Percentiles rank a stretch among this genome's conserved stretches.
phyloP scores from a whole-genome alignment of 2,797 vertebrate species.

The Nyctibius grandis region DNA sequence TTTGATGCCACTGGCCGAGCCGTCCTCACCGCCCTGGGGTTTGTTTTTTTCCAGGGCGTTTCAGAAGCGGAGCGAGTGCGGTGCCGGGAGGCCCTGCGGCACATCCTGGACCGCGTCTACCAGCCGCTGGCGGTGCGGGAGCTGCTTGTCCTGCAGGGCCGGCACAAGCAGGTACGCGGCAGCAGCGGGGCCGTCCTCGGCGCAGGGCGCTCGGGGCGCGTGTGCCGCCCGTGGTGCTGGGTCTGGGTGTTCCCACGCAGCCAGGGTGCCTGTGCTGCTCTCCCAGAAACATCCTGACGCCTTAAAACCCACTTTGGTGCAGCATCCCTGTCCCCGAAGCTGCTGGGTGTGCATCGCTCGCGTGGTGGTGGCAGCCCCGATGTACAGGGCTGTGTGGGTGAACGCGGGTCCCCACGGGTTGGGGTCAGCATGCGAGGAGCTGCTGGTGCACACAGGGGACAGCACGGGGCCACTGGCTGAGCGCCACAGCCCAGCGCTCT shows the following conservation, averaged over 20 bases:
- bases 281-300: background rate
- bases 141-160: conserved; percentile 89
- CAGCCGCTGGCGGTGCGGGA: conserved; percentile 89
- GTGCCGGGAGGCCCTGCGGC: conserved; percentile 76
- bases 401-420: too few relatives aligned
- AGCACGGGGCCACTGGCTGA: accelerated
- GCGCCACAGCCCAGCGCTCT: too few relatives aligned
- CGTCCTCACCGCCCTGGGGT: background rate
- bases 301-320: too few relatives aligned
- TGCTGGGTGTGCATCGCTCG: accelerated
- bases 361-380: accelerated
- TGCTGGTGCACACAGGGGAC: accelerated
- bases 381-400: background rate
- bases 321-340: accelerated
- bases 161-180: conserved; percentile 80
- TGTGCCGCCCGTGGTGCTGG: accelerated
- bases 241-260: accelerated
- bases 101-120: conserved; percentile 84
- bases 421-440: background rate
- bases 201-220: accelerated
- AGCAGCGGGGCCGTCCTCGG: accelerated
- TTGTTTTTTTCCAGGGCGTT: conserved; percentile 69
- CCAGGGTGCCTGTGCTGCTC: background rate
- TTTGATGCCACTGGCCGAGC: accelerated
- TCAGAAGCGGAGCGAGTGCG: conserved; percentile 73